phyloP scores from a whole-genome alignment of 2,797 vertebrate genomes.

The Tapirus indicus region DNA sequence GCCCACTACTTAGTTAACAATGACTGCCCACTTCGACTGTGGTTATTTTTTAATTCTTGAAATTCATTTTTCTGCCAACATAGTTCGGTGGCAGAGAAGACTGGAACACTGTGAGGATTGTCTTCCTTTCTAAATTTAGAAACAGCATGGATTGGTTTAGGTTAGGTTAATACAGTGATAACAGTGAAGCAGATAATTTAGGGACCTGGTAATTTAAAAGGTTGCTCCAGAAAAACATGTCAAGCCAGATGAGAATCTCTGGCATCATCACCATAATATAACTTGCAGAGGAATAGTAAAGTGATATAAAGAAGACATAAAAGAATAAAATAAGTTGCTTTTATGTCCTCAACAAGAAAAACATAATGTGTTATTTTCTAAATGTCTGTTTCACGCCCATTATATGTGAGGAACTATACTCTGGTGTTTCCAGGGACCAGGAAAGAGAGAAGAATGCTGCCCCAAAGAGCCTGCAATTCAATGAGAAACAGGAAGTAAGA shows the following conservation, averaged over 20 bases:
- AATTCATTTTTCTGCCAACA: background rate
- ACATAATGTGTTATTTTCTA: background rate
- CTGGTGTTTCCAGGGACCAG: background rate
- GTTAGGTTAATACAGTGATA: background rate
- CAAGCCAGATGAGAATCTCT: conserved; percentile 23
- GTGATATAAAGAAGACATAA: background rate
- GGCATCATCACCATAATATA: background rate
- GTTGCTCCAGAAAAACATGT: background rate
- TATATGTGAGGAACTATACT: background rate
- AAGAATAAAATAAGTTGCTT: background rate
- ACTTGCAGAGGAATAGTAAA: background rate
- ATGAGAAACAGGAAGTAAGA: background rate
- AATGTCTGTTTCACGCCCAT: background rate
- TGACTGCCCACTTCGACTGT: background rate
- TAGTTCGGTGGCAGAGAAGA: background rate
- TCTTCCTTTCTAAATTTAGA: background rate
- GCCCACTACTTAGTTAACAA: background rate
- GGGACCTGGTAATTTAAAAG: conserved; percentile 25
- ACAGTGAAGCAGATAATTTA: background rate
- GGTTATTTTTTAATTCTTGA: background rate
- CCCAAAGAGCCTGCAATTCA: background rate
- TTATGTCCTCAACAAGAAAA: background rate
- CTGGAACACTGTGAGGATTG: background rate
- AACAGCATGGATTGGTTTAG: background rate
- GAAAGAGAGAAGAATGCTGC: background rate